phyloP scores from a whole-genome alignment of 1,140 invertebrate species.

The Aphelinus atriplicis region DNA sequence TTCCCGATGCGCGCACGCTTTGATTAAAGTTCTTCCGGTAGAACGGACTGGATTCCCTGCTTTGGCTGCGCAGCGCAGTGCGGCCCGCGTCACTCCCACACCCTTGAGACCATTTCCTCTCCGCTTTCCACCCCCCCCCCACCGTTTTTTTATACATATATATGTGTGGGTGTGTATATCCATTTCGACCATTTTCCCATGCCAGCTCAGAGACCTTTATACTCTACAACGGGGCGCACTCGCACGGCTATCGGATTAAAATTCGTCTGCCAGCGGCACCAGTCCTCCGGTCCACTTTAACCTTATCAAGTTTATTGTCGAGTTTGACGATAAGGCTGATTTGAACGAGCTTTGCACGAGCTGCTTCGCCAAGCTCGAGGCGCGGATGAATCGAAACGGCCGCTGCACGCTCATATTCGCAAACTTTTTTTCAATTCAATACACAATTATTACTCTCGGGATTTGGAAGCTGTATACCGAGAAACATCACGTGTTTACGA shows the following conservation, averaged over 20 bases:
- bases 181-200: not conserved
- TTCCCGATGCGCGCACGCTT: constrained; percentile 40
- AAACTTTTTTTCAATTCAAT: too few relatives aligned
- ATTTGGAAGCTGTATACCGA: too few relatives aligned
- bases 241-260: too few relatives aligned
- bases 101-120: constrained; percentile 32
- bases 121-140: not conserved
- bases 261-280: not conserved
- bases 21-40: constrained; percentile 53
- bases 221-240: too few relatives aligned
- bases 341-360: too few relatives aligned
- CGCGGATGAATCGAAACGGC: too few relatives aligned
- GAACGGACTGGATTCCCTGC: constrained; percentile 32
- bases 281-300: not conserved
- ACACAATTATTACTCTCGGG: too few relatives aligned
- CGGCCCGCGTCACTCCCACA: constrained; percentile 1
- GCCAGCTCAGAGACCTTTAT: too few relatives aligned
- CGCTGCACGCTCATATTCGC: too few relatives aligned
- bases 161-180: not conserved
- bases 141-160: not conserved
- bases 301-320: not conserved
- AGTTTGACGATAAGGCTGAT: too few relatives aligned
- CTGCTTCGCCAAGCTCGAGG: too few relatives aligned
- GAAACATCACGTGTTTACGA: too few relatives aligned
- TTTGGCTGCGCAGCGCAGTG: not conserved